These are phyloP conservation scores for Xiphophorus couchianus DNA, from an alignment of 2,113 vertebrate genomes.

Conservation along the genomic window DNA sequence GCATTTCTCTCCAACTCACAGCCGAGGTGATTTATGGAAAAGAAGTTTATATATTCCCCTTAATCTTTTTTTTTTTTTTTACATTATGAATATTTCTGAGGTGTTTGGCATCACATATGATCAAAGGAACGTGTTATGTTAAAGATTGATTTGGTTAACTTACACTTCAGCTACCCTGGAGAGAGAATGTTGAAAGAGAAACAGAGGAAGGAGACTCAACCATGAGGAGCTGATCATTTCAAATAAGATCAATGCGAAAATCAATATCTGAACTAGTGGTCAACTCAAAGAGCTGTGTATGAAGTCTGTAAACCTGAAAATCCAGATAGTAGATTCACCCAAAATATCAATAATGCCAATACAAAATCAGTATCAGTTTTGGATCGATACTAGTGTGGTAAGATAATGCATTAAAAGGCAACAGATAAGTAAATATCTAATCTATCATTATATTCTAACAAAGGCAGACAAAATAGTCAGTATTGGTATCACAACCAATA, in stretches of 20 bases:
- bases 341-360: too few species aligned
- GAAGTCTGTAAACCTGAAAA: slow-evolving; percentile 1
- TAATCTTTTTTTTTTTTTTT: slow-evolving; percentile 43
- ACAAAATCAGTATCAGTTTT: too few species aligned
- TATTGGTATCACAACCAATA: too few species aligned
- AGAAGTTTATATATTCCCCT: slow-evolving; percentile 30
- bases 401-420: too few species aligned
- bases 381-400: too few species aligned
- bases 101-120: slow-evolving; percentile 19
- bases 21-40: slow-evolving; percentile 36
- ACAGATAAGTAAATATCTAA: neutral
- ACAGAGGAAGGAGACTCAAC: slow-evolving; percentile 2
- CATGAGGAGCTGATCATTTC: slow-evolving; percentile 6
- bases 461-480: too few species aligned
- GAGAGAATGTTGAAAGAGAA: slow-evolving; percentile 12
- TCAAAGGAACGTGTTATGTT: slow-evolving; percentile 25
- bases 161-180: slow-evolving; percentile 9
- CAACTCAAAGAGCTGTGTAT: slow-evolving; percentile 10
- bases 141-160: slow-evolving; percentile 36
- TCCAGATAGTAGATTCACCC: neutral
- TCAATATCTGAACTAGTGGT: slow-evolving; percentile 2
- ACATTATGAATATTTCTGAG: slow-evolving; percentile 37
- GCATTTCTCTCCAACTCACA: slow-evolving; percentile 29
- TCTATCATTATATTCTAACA: neutral
- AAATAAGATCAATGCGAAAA: neutral